These are phyloP conservation scores for Brachionus rubens DNA, from an alignment of 1,140 invertebrate species.

Conservation along the genomic window DNA sequence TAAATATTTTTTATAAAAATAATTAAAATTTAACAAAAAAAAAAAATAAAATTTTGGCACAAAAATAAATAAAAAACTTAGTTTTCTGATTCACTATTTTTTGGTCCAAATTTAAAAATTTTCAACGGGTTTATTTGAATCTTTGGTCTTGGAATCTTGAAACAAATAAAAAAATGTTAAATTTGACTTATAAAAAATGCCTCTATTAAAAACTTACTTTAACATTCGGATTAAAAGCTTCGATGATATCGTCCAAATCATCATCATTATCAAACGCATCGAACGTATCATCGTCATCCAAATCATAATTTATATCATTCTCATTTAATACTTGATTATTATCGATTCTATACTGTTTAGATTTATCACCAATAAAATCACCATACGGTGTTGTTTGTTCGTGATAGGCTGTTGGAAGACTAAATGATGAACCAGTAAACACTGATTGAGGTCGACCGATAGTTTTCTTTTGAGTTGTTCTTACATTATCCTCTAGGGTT, in stretches of 20 bases:
- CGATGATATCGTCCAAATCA: constrained; percentile 42
- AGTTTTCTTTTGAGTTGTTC: constrained; percentile 34
- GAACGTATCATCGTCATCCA: constrained; percentile 34
- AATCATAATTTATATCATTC: constrained; percentile 18
- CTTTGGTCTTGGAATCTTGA: constrained; percentile 40
- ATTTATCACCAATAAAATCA: neutral
- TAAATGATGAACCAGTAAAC: constrained; percentile 41
- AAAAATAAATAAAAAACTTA: neutral
- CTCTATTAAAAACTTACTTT: neutral
- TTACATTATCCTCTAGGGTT: constrained; percentile 36
- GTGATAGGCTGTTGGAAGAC: constrained; percentile 28
- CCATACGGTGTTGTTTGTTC: constrained; percentile 37
- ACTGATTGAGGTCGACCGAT: constrained; percentile 31
- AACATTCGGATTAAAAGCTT: constrained; percentile 45
- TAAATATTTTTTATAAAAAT: too few relatives aligned
- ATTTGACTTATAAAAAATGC: neutral
- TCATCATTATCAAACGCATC: constrained; percentile 29
- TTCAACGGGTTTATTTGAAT: constrained; percentile 46
- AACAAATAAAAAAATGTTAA: neutral
- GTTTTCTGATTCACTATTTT: constrained; percentile 24
- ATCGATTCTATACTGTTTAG: neutral
- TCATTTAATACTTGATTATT: neutral
- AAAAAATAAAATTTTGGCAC: neutral
- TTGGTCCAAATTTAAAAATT: constrained; percentile 41
- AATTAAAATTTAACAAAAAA: too few relatives aligned